Evolutionary conservation across 2,797 vertebrate species (phyloP), one percentile per base, ranked within the genome.

Genomic region (Rallus crepitans): DNA sequence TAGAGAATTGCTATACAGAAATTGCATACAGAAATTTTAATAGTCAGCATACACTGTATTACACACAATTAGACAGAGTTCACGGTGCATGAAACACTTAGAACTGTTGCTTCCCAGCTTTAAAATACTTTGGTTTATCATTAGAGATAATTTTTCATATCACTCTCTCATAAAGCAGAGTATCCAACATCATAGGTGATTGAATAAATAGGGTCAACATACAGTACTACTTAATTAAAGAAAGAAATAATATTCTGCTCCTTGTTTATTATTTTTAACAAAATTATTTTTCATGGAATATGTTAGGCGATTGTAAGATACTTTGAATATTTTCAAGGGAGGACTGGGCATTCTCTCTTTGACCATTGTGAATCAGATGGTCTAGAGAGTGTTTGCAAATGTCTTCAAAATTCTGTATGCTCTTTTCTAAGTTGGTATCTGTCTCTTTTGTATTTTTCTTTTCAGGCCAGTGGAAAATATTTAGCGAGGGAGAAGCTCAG

Each of bases 381-480:
- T 91, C 90, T 87, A 72, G 12, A 85, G 76, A 93, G 55, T 68
- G 31, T 77, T 93, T 91, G 72, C 89, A 87, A 93, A 87, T 56
- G 68, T 71, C 75, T 91, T 82, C 30, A 4, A 45, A 75, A 63
- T 69, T 87, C 71, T 35, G 31, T 28, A 0, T 83, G 68, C 72
- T 35, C 25, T 94, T 96, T 88, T 66, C 93, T 93, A 92, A 81
- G 56, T 47, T 71, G 83, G 9, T 86, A 53, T 92, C 81, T 94
- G 45, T 86, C 75, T 96, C 77, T 68, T 97, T 76, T 97, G 77
- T 96, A 73, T 97, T 98, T 96, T 89, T 97, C 52, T 93, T 97
- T 98, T 91, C 94, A 98, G 98, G 98, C 87, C 98, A 98, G 87
- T 98, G 98, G 98, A 98, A 98, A 97, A 98, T 98, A 92, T 98